Percentiles rank a stretch among this genome's conserved stretches.
phyloP scores from a whole-genome alignment of 2,797 vertebrate species.

The Epinephelus coioides region DNA sequence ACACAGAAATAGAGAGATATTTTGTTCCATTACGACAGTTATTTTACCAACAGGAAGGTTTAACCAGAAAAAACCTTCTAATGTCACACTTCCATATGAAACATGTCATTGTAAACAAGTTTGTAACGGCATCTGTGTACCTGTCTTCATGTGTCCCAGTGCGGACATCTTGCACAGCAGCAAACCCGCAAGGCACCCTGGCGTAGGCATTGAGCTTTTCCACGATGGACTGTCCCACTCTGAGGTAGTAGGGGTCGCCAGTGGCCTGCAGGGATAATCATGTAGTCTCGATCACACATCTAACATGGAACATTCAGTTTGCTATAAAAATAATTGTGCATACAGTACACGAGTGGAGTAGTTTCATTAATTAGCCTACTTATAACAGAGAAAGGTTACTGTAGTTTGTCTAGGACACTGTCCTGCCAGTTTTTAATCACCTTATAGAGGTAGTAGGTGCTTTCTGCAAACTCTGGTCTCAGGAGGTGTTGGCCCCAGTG shows the following conservation, averaged over 20 bases:
- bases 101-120: background rate
- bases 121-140: slow-evolving; percentile 55
- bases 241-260: slow-evolving; percentile 90
- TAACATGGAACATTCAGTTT: background rate
- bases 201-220: slow-evolving; percentile 89
- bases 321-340: background rate
- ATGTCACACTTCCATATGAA: background rate
- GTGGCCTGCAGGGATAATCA: slow-evolving; percentile 81
- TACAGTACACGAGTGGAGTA: background rate
- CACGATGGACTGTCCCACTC: slow-evolving; percentile 90
- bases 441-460: slow-evolving; percentile 91
- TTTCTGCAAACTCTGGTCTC: slow-evolving; percentile 91
- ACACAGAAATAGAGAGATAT: background rate
- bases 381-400: too few relatives aligned
- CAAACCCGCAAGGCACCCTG: slow-evolving; percentile 90
- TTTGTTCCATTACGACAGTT: background rate
- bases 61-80: background rate
- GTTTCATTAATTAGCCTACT: background rate
- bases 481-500: slow-evolving; percentile 90
- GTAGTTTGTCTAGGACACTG: background rate
- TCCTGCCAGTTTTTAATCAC: slow-evolving; percentile 60
- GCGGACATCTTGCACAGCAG: slow-evolving; percentile 89
- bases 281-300: background rate
- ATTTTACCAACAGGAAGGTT: background rate
- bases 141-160: slow-evolving; percentile 90